phyloP scores from a whole-genome alignment of 2,113 vertebrate species.

The zebrafish (Danio rerio) region GRCz12tu NC_133186.1:26083001-26083500 shows the following conservation, averaged over 20 bases:
- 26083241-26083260: conserved; percentile 39
- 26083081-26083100: conserved; percentile 54
- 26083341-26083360: conserved; percentile 76
- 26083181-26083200: conserved; percentile 57
- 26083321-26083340: conserved; percentile 77
- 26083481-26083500: conserved; percentile 67
- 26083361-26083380: conserved; percentile 83
- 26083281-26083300: conserved; percentile 60
- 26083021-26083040: conserved; percentile 84
- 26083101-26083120: conserved; percentile 62
- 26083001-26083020: conserved; percentile 80
- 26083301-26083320: conserved; percentile 73
- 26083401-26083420: conserved; percentile 93
- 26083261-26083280: conserved; percentile 69
- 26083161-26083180: conserved; percentile 64
- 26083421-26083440: conserved; percentile 97
- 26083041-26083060: conserved; percentile 62
- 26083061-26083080: conserved; percentile 28
- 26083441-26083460: conserved; percentile 79
- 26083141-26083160: conserved; percentile 58
- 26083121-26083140: conserved; percentile 45
- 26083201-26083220: not conserved
- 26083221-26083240: conserved; percentile 38
- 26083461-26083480: conserved; percentile 80
- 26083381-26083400: conserved; percentile 77